These are phyloP conservation scores for Pteropus alecto DNA, from an alignment of 2,113 vertebrate genomes.

Conservation along the genomic window DNA sequence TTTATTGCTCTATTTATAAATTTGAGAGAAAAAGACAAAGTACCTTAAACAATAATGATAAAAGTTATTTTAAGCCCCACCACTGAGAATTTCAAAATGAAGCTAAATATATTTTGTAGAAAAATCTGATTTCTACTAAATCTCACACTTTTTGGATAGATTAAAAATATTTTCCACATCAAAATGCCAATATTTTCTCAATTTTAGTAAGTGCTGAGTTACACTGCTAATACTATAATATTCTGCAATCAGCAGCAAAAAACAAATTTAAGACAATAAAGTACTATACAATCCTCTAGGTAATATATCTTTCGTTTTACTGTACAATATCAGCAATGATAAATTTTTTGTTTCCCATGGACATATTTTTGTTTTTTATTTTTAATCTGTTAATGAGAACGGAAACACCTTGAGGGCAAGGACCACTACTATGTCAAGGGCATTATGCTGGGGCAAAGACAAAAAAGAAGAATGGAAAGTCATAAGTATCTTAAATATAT, in stretches of 20 bases:
- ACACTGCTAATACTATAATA: not conserved
- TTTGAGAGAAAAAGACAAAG: not conserved
- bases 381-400: slow-evolving; percentile 7
- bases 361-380: not conserved
- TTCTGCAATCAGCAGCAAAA: not conserved
- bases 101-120: not conserved
- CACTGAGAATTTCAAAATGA: not conserved
- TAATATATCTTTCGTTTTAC: not conserved
- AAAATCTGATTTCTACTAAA: not conserved
- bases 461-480: not conserved
- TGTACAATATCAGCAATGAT: not conserved
- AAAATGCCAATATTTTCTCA: slow-evolving; percentile 9
- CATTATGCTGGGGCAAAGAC: not conserved
- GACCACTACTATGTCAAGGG: not conserved
- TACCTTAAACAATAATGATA: not conserved
- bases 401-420: slow-evolving; percentile 10
- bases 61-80: not conserved
- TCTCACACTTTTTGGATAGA: not conserved
- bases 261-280: not conserved
- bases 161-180: slow-evolving; percentile 13
- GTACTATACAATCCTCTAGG: not conserved
- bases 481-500: not conserved
- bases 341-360: not conserved
- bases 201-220: not conserved
- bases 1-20: not conserved